These are phyloP conservation scores for Achroia grisella DNA, from an alignment of 1,140 invertebrate genomes.

Conservation along the genomic window DNA sequence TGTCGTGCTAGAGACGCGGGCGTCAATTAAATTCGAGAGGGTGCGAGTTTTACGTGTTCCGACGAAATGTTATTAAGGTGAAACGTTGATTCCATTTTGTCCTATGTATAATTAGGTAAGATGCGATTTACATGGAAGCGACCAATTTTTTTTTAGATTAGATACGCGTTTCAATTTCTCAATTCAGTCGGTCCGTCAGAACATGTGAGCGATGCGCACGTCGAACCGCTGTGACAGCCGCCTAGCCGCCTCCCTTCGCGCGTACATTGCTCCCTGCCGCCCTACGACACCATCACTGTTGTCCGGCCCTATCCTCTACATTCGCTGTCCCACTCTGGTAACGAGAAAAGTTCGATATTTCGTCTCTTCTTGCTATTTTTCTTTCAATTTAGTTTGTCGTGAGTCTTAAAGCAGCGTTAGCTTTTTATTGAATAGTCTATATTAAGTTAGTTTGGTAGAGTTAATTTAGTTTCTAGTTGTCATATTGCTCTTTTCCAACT, in stretches of 20 bases:
- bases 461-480: no score
- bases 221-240: slow-evolving; percentile 40
- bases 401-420: neutral
- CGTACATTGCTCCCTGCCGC: neutral
- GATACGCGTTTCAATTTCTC: slow-evolving; percentile 61
- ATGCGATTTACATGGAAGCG: slow-evolving; percentile 16
- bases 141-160: slow-evolving; percentile 43
- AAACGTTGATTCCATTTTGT: slow-evolving; percentile 20
- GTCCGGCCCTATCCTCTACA: neutral
- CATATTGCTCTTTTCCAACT: no score
- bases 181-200: slow-evolving; percentile 63
- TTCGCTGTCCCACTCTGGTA: neutral
- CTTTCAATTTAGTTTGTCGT: slow-evolving; percentile 1
- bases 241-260: neutral
- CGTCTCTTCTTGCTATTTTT: neutral
- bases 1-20: slow-evolving; percentile 12
- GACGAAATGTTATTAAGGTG: slow-evolving; percentile 17
- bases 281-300: neutral
- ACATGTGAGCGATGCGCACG: slow-evolving; percentile 57
- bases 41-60: slow-evolving; percentile 20
- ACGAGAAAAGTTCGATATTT: neutral
- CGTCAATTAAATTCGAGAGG: slow-evolving; percentile 24
- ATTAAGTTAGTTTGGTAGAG: neutral
- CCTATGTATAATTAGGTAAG: slow-evolving; percentile 14
- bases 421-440: neutral